A percentile compares a stretch with the other conserved stretches of the same genome.
Conservation (phyloP, 2,113 vertebrate species). For the Elgaria multicarinata region DNA sequence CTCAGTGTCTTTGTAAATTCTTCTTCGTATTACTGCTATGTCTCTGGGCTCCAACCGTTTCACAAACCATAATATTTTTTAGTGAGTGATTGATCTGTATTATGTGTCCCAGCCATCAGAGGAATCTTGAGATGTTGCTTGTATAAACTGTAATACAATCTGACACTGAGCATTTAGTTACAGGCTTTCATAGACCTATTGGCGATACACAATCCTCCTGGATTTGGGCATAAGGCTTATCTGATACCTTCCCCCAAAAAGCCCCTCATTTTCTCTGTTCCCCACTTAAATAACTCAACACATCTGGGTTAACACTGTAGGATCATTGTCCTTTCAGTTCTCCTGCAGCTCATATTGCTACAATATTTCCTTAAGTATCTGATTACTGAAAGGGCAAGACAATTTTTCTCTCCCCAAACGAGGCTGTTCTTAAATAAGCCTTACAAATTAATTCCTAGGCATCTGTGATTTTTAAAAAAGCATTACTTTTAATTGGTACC, state of each 20-base stretch:
- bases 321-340: conserved; percentile 94
- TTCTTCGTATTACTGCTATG: conserved; percentile 77
- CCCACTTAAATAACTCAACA: conserved; percentile 92
- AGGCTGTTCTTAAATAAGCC: conserved; percentile 71
- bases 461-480: conserved; percentile 60
- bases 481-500: conserved; percentile 71
- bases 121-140: conserved; percentile 93
- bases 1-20: conserved; percentile 83
- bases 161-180: conserved; percentile 85
- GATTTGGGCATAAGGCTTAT: conserved; percentile 96
- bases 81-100: conserved; percentile 90
- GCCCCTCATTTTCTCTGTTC: conserved; percentile 82
- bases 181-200: conserved; percentile 93
- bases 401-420: conserved; percentile 47
- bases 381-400: conserved; percentile 89
- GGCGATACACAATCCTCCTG: conserved; percentile 92
- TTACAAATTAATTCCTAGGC: conserved; percentile 80
- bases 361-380: conserved; percentile 91
- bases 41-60: conserved; percentile 81
- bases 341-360: conserved; percentile 87
- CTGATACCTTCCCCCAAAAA: conserved; percentile 91
- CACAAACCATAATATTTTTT: conserved; percentile 87
- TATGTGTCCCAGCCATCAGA: conserved; percentile 92
- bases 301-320: conserved; percentile 97
- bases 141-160: conserved; percentile 97